phyloP scores from a whole-genome alignment of 2,888 invertebrate species.

The Ectemnius lituratus region DNA sequence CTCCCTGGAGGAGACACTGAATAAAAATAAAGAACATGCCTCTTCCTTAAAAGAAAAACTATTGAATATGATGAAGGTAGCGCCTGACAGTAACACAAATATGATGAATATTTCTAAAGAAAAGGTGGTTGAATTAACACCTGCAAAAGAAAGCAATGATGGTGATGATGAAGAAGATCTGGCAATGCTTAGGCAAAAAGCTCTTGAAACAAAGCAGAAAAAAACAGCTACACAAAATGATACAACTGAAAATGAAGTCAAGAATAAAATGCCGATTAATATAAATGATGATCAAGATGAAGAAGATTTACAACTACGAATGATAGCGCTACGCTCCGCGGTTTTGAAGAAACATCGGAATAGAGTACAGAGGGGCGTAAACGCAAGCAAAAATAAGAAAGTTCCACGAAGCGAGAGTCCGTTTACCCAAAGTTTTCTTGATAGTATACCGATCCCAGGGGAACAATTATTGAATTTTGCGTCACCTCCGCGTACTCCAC shows the following conservation, averaged over 20 bases:
- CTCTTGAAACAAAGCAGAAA: slow-evolving; percentile 71
- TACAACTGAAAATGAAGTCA: slow-evolving; percentile 16
- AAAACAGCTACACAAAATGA: slow-evolving; percentile 48
- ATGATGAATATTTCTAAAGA: slow-evolving; percentile 28
- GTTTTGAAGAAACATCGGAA: slow-evolving; percentile 83
- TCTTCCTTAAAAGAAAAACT: slow-evolving; percentile 73
- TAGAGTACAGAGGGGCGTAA: slow-evolving; percentile 69
- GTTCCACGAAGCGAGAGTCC: slow-evolving; percentile 66
- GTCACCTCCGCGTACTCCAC: slow-evolving; percentile 49
- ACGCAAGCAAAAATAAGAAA: slow-evolving; percentile 36
- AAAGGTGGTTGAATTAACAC: slow-evolving; percentile 8
- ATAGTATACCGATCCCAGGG: slow-evolving; percentile 61
- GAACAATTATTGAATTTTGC: slow-evolving; percentile 46
- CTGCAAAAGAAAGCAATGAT: slow-evolving; percentile 23
- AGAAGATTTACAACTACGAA: slow-evolving; percentile 82
- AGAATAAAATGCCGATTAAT: slow-evolving; percentile 23
- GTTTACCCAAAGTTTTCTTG: slow-evolving; percentile 68
- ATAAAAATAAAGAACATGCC: slow-evolving; percentile 60
- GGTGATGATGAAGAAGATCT: slow-evolving; percentile 70
- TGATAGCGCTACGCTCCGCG: slow-evolving; percentile 85
- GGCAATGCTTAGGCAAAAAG: slow-evolving; percentile 67
- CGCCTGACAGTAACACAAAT: slow-evolving; percentile 30
- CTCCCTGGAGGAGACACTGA: slow-evolving; percentile 42
- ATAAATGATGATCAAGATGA: slow-evolving; percentile 79
- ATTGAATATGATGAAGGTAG: slow-evolving; percentile 66